Conservation (phyloP, 2,113 vertebrate species). For the Camelus dromedarius region DNA sequence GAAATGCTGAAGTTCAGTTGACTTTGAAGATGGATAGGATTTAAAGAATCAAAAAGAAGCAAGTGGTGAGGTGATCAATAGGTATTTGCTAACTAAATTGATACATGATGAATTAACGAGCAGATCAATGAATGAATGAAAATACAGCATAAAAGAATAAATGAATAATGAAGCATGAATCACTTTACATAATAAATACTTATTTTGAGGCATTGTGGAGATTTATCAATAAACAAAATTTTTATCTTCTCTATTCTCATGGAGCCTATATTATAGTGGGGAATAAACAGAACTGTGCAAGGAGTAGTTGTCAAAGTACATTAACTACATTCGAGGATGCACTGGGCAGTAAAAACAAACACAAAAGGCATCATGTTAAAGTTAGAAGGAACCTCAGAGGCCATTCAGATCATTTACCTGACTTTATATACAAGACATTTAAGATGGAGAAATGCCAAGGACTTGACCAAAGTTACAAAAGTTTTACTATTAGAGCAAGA, state of each 20-base stretch:
- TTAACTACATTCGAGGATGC: neutral
- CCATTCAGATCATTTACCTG: neutral
- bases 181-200: neutral
- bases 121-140: neutral
- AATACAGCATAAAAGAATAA: neutral
- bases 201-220: neutral
- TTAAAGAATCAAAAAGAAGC: neutral
- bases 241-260: neutral
- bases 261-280: neutral
- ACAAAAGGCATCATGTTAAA: neutral
- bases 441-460: neutral
- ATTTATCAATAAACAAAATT: neutral
- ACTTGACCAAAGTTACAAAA: neutral
- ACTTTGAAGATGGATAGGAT: neutral
- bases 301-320: too few species aligned
- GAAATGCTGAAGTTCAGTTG: neutral
- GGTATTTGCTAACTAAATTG: neutral
- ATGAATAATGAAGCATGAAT: neutral
- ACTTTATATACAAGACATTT: neutral
- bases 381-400: neutral
- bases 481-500: neutral
- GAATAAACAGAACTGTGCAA: fast-evolving
- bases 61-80: neutral
- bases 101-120: neutral
- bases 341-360: neutral